phyloP scores from a whole-genome alignment of 2,113 vertebrate species.

The Plecturocebus donacophilus region DNA sequence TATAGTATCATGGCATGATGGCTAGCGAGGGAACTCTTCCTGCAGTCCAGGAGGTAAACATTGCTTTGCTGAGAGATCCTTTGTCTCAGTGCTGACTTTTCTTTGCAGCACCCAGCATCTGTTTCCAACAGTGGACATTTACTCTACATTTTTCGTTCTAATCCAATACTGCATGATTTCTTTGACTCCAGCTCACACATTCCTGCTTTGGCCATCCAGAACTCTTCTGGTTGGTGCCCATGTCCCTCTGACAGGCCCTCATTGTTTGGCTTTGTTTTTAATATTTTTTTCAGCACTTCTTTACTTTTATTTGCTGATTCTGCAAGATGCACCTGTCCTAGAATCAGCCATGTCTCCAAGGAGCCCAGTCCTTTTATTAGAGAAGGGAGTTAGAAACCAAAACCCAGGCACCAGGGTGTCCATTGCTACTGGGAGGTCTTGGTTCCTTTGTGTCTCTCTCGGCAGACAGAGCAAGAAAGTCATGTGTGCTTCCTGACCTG shows the following conservation, averaged over 20 bases:
- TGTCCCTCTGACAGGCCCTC: rapidly evolving
- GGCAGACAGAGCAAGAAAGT: rapidly evolving
- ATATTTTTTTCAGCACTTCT: no score
- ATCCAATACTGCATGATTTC: rapidly evolving
- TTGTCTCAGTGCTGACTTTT: no score
- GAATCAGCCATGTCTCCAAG: neutral
- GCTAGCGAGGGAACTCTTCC: no score
- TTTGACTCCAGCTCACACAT: rapidly evolving
- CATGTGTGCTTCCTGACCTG: rapidly evolving
- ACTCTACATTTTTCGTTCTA: neutral
- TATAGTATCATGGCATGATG: no score
- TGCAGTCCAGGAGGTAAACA: no score
- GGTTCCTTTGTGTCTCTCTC: rapidly evolving
- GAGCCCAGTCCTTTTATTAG: no score
- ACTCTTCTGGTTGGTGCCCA: neutral
- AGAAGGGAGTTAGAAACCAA: neutral
- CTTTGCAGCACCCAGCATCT: no score
- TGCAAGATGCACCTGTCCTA: rapidly evolving
- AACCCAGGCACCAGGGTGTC: rapidly evolving
- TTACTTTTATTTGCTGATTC: neutral
- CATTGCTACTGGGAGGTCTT: rapidly evolving
- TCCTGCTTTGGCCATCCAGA: rapidly evolving
- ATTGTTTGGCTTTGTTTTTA: rapidly evolving
- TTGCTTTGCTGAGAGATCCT: no score
- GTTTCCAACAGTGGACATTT: no score